Base-by-base conservation (phyloP, 2,797 vertebrate species). In the Parauchenoglanis ngamensis region DNA sequence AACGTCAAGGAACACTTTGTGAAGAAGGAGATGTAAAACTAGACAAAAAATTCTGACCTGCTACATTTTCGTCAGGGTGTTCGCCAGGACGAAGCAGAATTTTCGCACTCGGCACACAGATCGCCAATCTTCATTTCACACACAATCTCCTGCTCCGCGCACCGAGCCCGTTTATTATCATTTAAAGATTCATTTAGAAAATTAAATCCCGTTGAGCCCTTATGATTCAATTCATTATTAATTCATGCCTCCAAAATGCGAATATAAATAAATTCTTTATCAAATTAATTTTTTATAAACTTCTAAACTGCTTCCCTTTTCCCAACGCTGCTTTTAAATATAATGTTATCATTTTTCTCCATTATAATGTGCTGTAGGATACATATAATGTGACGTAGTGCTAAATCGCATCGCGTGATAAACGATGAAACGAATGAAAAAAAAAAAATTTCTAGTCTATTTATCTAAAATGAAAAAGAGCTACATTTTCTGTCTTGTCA, bases 71-170 rank as follows among this genome's bases (percentile, higher is more conserved):
- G 40, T 40, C 40, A 40, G 40, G 40, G 3, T 40, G 40, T 40
- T 40, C 40, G 40, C 1, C 40, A 89, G 80, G 87, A 67, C 8
- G 23, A 46, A 70, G 84, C 65, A 86, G 88, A 89, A 89, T 87
- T 88, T 46, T 84, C 46, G 67, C 59, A 83, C 89, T 76, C 63
- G 85, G 82, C 87, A 87, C 86, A 88, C n/a, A n/a, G 7, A 8
- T 12, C 23, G 75, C 85, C 79, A 57, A 28, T 65, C 76, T 81
- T 87, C 59, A 49, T 57, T 73, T 70, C 49, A 76, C 82, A 84
- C 65, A 35, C 10, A 11, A 25, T 56, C 28, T 13, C 11, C 63
- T 67, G 68, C 54, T 31, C 5, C 1, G 19, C 70, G 67, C 77
- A 85, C 23, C 35, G 21, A 75, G 67, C 54, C 21, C 19, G 46